These are phyloP conservation scores for Drosophila neonasuta DNA, from an alignment of 2,888 invertebrate species.

Conservation along the genomic window DNA sequence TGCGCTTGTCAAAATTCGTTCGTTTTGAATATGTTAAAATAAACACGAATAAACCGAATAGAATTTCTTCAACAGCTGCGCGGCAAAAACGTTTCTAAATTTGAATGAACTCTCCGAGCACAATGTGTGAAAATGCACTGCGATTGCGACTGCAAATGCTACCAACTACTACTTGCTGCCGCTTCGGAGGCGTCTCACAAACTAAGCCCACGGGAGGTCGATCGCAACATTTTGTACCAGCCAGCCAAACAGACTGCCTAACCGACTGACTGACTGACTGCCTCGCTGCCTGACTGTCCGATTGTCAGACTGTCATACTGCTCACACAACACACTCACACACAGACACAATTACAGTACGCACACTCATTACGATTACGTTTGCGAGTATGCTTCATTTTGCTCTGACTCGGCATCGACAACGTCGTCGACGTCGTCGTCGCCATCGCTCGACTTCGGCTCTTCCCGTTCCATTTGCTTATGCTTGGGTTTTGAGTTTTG, in stretches of 20 bases:
- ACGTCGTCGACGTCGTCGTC: slow-evolving; percentile 12
- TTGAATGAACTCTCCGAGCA: slow-evolving; percentile 57
- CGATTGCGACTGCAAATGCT: slow-evolving; percentile 47
- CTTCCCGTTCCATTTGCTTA: slow-evolving; percentile 62
- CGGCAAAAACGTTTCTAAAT: slow-evolving; percentile 58
- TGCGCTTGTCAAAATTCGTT: slow-evolving; percentile 37
- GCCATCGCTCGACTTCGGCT: slow-evolving; percentile 44
- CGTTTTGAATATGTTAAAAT: slow-evolving; percentile 54
- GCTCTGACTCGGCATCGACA: slow-evolving; percentile 26
- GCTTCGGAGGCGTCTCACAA: slow-evolving; percentile 76
- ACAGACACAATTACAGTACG: slow-evolving; percentile 30
- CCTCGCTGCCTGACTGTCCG: slow-evolving; percentile 6
- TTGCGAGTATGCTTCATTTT: slow-evolving; percentile 20
- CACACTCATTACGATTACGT: slow-evolving; percentile 49
- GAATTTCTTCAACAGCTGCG: slow-evolving; percentile 42
- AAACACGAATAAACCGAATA: slow-evolving; percentile 53
- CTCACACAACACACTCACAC: slow-evolving; percentile 12
- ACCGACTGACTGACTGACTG: neutral
- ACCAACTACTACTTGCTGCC: slow-evolving; percentile 72
- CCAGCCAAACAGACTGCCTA: slow-evolving; percentile 11
- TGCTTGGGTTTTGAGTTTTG: slow-evolving; percentile 45
- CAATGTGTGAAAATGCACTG: slow-evolving; percentile 23
- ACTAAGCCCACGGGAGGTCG: slow-evolving; percentile 76
- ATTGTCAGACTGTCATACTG: slow-evolving; percentile 3
- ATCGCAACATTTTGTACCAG: slow-evolving; percentile 74